Evolutionary conservation across 2,888 invertebrate species (phyloP), one percentile per base, ranked within the genome.

Genomic region (Dasypogon diadema): DNA sequence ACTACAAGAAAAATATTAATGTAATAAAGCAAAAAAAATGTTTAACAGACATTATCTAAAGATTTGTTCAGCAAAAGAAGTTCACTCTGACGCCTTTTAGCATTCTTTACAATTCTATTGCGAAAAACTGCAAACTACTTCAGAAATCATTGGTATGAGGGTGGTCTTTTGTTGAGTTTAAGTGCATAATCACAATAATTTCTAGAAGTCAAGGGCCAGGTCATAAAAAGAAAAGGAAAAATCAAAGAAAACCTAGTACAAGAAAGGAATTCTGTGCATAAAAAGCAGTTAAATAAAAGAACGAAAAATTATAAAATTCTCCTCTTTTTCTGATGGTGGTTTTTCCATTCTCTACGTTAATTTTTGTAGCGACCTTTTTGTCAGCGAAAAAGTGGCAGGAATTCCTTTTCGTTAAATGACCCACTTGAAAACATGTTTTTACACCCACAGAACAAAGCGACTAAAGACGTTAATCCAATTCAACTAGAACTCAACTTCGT

Each of bases 121-220:
- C 8, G n/a, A 30, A 8, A 30, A 30, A 3, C 30, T 46, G 24
- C 65, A 65, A 65, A 21, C 46, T 65, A 46, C 65, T 65, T 18
- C 48, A 48, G 48, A 22, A 37, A 4, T 34, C 16, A 51, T 14
- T 42, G 46, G 65, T 22, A 65, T n/a, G 30, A 51, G 54, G 16
- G 22, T 51, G 26, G 34, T 26, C 73, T 42, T 58, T 58, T 73
- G 56, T 73, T 73, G 73, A 14, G n/a, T 24, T 73, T 73, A 56
- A 73, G 73, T 73, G 73, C 73, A 73, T 73, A 73, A 73, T 73
- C 56, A 73, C 73, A 58, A 73, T 56, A 73, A 73, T 73, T 73
- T 42, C 56, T 56, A n/a, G 24, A 46, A 56, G 55, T 56, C 73
- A 56, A 42, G 55, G 56, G 54, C 14, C 30, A 54, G 12, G 54